phyloP scores from a whole-genome alignment of 2,113 vertebrate species.

The Lampris megalopsis region DNA sequence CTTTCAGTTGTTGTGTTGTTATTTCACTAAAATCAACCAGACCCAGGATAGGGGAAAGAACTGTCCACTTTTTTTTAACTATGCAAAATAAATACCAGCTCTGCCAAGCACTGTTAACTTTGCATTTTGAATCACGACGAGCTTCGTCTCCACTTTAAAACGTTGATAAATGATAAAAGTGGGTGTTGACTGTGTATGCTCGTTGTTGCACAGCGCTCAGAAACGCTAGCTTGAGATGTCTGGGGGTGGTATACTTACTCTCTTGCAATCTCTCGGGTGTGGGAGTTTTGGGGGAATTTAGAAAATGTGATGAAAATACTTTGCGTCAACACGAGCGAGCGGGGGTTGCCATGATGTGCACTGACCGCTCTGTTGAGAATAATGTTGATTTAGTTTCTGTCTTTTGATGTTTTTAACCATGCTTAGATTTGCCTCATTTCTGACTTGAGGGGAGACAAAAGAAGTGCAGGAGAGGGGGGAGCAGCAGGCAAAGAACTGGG shows the following conservation, averaged over 20 bases:
- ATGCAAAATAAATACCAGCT: no score
- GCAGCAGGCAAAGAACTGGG: slow-evolving; percentile 47
- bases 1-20: no score
- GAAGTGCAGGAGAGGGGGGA: slow-evolving; percentile 65
- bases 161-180: slow-evolving; percentile 44
- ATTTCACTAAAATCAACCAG: no score
- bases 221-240: slow-evolving; percentile 6
- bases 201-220: slow-evolving; percentile 58
- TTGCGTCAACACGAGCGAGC: slow-evolving; percentile 13
- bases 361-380: background rate
- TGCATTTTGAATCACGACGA: slow-evolving; percentile 10
- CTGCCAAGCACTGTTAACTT: no score
- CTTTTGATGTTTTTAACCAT: slow-evolving; percentile 2
- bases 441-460: slow-evolving; percentile 78
- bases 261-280: slow-evolving; percentile 54
- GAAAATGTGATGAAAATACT: slow-evolving; percentile 72
- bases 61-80: no score
- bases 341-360: slow-evolving; percentile 5
- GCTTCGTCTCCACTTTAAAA: slow-evolving; percentile 27
- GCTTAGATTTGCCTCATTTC: slow-evolving; percentile 60
- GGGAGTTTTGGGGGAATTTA: slow-evolving; percentile 85
- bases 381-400: background rate
- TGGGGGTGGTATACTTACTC: slow-evolving; percentile 40
- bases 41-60: no score
- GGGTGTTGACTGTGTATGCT: slow-evolving; percentile 62